Percentiles rank a stretch among this genome's conserved stretches.
These are phyloP conservation scores for Axinella damicornis DNA, from an alignment of 37 sponge, comb jelly and placozoan genomes.

Conservation along the genomic window DNA sequence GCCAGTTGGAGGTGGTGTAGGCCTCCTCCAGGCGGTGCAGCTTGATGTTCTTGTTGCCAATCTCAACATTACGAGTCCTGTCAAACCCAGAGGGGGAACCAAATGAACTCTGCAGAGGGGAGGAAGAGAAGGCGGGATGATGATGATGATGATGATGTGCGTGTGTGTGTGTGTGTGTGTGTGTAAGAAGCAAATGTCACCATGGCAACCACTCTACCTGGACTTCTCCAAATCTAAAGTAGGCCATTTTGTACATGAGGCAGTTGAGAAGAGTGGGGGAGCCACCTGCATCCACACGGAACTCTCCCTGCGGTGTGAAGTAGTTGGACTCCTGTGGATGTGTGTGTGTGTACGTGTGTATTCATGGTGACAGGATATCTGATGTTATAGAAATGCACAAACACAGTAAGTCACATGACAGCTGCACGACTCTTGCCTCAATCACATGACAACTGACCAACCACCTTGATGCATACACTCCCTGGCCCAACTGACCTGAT, in stretches of 20 bases:
- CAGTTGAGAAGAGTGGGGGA: constrained; percentile 93
- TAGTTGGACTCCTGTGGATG: constrained; percentile 88
- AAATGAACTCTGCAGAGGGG: constrained; percentile 39
- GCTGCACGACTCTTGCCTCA: no score
- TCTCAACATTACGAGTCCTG: constrained; percentile 93
- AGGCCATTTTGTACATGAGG: constrained; percentile 99
- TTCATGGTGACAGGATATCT: no score
- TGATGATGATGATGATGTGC: no score
- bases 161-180: no score
- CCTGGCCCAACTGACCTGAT: no score
- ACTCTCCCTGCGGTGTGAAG: constrained; percentile 97
- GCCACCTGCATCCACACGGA: constrained; percentile 91
- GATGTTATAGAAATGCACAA: no score
- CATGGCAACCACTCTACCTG: constrained; percentile 71
- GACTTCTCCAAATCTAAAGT: constrained; percentile 96
- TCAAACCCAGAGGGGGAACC: constrained; percentile 87
- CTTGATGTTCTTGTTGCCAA: constrained; percentile 95
- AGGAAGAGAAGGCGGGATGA: neutral
- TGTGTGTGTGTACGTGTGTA: neutral
- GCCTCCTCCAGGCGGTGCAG: constrained; percentile 93
- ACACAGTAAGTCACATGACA: no score
- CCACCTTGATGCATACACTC: no score
- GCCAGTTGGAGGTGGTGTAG: constrained; percentile 97
- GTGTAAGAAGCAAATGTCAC: no score
- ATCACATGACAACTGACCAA: no score